Base-by-base conservation (phyloP, 2,797 vertebrate genomes). In the Acrossocheilus fasciatus region DNA sequence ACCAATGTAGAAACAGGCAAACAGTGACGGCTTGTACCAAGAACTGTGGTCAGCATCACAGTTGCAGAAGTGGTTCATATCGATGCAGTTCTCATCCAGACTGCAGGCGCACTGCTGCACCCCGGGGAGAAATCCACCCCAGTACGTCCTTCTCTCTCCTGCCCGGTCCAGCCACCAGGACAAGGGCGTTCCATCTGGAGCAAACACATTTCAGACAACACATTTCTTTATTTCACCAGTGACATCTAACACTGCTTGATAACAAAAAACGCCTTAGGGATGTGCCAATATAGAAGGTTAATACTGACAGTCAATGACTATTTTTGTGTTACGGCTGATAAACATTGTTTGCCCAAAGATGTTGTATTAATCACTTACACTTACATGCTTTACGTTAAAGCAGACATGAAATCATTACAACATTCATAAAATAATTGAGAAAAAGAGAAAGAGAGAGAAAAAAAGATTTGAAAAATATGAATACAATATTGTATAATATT, bases 41-140 rank as follows among this genome's bases (percentile, higher is more conserved):
- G 96, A 95, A 82, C 95, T 94, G 90, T 90, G 95, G 93, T 96
- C 96, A 62, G 96, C 96, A 0, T 97, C 97, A 84, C 97, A 97
- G 91, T 97, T 97, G 92, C 97, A 97, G 91, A 96, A 96, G 89
- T 97, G 95, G 87, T 92, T 95, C 90, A 95, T 92, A 89, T 97
- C 97, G 88, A 97, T 92, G 91, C 97, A 97, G 91, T 95, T 97
- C 89, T 97, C 96, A 68, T 97, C 95, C 88, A 97, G 89, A 87
- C 96, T 96, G 89, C 97, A 97, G 43, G 94, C 95, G 85, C 97
- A 97, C 68, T 96, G 96, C 62, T 96, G 96, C 83, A 95, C 92
- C 82, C 95, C 96, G 0, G 97, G 97, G 75, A 94, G 91, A 34
- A 95, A 95, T 9, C 96, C 96, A 54, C 96, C 96, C 97, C 97